A percentile compares a stretch with the other conserved stretches of the same genome.
These are phyloP conservation scores for Sinelater perroti DNA, from an alignment of 2,888 invertebrate species.

Conservation along the genomic window DNA sequence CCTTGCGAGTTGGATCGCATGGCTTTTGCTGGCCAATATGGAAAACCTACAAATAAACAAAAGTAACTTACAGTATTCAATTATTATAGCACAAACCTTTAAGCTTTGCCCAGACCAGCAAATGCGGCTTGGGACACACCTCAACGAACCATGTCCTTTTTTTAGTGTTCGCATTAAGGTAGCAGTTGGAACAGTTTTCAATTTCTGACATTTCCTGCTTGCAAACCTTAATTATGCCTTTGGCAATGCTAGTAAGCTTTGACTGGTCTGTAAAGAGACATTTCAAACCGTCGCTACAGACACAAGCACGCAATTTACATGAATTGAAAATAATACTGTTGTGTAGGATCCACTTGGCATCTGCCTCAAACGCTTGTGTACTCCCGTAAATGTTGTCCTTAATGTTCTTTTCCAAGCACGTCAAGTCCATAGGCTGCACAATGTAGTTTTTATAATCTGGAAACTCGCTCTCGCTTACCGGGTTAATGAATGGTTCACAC, in stretches of 20 bases:
- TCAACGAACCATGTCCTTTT: conserved; percentile 89
- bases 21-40: conserved; percentile 97
- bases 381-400: conserved; percentile 79
- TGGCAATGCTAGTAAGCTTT: conserved; percentile 79
- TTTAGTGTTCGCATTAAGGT: conserved; percentile 83
- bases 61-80: neutral
- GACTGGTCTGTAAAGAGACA: conserved; percentile 69
- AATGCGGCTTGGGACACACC: conserved; percentile 89
- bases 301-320: conserved; percentile 66
- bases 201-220: conserved; percentile 91
- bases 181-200: conserved; percentile 93
- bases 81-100: conserved; percentile 68
- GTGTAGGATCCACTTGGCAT: conserved; percentile 93
- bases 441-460: conserved; percentile 84
- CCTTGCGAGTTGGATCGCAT: conserved; percentile 73
- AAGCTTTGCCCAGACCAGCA: conserved; percentile 94
- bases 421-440: conserved; percentile 87
- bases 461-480: conserved; percentile 75
- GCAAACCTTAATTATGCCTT: conserved; percentile 82
- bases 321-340: conserved; percentile 92
- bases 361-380: conserved; percentile 88
- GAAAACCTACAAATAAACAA: conserved; percentile 71
- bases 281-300: neutral
- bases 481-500: conserved; percentile 81
- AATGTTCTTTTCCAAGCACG: conserved; percentile 79